Percentiles rank a stretch among this genome's conserved stretches.
Evolutionary conservation across 2,797 vertebrate species (phyloP).

Genomic region (Acipenser transmontanus): DNA sequence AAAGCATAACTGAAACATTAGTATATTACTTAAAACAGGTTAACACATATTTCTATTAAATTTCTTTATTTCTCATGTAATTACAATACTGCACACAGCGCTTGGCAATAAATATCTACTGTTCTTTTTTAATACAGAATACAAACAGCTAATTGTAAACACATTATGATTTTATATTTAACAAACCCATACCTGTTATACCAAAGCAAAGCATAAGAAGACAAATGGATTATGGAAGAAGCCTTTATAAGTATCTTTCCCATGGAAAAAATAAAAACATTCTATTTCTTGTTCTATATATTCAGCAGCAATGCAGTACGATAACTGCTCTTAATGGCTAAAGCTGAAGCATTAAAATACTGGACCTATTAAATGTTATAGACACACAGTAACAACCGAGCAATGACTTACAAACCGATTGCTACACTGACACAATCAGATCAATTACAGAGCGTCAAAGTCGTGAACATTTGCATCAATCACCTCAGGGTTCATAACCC

Average conservation of each 20-base stretch:
- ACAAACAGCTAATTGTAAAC: constrained; percentile 52
- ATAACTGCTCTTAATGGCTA: constrained; percentile 41
- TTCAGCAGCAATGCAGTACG: constrained; percentile 26
- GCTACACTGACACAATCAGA: constrained; percentile 2
- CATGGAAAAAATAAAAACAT: constrained; percentile 43
- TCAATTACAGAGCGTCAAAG: constrained; percentile 79
- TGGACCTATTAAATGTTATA: constrained; percentile 49
- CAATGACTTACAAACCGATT: constrained; percentile 41
- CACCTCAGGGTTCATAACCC: constrained; percentile 92
- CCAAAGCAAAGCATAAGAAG: constrained; percentile 15
- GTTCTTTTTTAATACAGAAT: constrained; percentile 32
- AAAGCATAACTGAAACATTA: constrained; percentile 27
- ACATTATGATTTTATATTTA: constrained; percentile 29
- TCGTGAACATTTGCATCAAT: constrained; percentile 76
- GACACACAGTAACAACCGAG: constrained; percentile 50
- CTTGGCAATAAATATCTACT: constrained; percentile 42
- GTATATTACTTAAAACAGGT: constrained; percentile 27
- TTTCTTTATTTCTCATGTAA: constrained; percentile 30
- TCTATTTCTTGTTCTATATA: constrained; percentile 25
- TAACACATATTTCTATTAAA: constrained; percentile 26
- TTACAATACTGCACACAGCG: constrained; percentile 22
- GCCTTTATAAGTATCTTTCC: constrained; percentile 22
- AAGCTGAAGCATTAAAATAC: constrained; percentile 68
- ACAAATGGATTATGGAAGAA: constrained; percentile 16
- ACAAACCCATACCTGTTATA: constrained; percentile 5